Percentiles rank a stretch among this genome's conserved stretches.
Evolutionary conservation across 2,113 vertebrate genomes (phyloP).

Genomic region (Oplegnathus fasciatus): DNA sequence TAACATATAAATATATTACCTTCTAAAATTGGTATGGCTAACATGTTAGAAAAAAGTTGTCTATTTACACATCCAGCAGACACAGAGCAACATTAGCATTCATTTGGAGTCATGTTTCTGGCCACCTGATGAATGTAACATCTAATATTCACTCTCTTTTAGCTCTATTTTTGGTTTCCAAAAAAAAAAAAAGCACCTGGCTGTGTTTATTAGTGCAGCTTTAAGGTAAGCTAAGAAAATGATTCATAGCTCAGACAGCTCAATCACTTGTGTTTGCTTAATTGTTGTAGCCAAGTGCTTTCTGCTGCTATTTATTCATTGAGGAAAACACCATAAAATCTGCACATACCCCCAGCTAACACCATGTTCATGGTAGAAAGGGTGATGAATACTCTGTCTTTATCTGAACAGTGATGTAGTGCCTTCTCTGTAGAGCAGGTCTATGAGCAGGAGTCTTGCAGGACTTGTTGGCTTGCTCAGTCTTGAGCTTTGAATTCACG

Average conservation of each 20-base stretch:
- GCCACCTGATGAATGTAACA: no score
- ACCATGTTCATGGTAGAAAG: slow-evolving; percentile 28
- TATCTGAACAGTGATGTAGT: slow-evolving; percentile 39
- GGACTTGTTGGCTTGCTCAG: slow-evolving; percentile 7
- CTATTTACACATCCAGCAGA: no score
- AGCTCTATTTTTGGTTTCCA: no score
- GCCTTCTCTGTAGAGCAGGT: slow-evolving; percentile 20
- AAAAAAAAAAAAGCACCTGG: no score
- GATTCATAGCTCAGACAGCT: not conserved
- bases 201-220: no score
- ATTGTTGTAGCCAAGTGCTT: not conserved
- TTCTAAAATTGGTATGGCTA: no score
- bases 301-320: not conserved
- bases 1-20: no score
- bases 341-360: not conserved
- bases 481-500: slow-evolving; percentile 27
- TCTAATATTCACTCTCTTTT: no score
- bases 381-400: slow-evolving; percentile 22
- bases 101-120: no score
- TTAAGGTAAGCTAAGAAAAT: not conserved
- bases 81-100: no score
- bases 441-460: not conserved
- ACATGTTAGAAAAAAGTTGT: no score
- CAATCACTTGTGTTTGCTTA: not conserved
- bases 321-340: not conserved